These are phyloP conservation scores for Apogon talboti DNA, from an alignment of 2,797 vertebrate genomes.

Conservation along the genomic window DNA sequence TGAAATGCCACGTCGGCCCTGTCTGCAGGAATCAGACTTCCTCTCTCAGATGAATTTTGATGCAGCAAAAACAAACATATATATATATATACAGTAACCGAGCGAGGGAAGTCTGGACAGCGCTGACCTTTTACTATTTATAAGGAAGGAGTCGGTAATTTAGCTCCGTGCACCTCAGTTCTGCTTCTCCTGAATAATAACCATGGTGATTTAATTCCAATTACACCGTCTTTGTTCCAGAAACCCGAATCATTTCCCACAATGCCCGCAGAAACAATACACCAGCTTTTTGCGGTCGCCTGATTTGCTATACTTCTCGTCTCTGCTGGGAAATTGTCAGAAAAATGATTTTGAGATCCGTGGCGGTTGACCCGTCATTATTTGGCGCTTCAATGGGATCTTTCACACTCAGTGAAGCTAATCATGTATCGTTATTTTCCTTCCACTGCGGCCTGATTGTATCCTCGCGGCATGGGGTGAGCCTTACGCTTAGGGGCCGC, in stretches of 20 bases:
- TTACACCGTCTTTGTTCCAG: neutral
- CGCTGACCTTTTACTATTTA: too few relatives aligned
- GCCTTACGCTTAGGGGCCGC: neutral
- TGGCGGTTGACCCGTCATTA: slow-evolving; percentile 2
- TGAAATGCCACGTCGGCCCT: neutral
- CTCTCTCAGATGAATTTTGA: neutral
- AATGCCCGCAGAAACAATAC: neutral
- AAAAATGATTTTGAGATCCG: neutral
- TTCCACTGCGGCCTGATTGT: slow-evolving; percentile 36
- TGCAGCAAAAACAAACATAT: neutral
- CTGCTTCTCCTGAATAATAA: too few relatives aligned
- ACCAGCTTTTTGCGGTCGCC: slow-evolving; percentile 1
- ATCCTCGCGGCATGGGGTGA: slow-evolving; percentile 19
- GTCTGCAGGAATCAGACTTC: neutral
- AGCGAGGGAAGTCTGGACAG: neutral
- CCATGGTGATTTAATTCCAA: neutral
- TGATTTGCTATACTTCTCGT: neutral
- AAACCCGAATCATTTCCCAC: neutral
- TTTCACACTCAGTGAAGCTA: slow-evolving; percentile 6
- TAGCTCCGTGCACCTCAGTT: too few relatives aligned
- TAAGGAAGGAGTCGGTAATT: too few relatives aligned
- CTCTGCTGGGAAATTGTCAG: slow-evolving; percentile 1
- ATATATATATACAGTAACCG: neutral
- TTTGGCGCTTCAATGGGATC: slow-evolving; percentile 25
- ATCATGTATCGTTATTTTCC: slow-evolving; percentile 39